A percentile compares a stretch with the other conserved stretches of the same genome.
Evolutionary conservation across 2,888 invertebrate genomes (phyloP).

Genomic region (Metallyticus violacea): DNA sequence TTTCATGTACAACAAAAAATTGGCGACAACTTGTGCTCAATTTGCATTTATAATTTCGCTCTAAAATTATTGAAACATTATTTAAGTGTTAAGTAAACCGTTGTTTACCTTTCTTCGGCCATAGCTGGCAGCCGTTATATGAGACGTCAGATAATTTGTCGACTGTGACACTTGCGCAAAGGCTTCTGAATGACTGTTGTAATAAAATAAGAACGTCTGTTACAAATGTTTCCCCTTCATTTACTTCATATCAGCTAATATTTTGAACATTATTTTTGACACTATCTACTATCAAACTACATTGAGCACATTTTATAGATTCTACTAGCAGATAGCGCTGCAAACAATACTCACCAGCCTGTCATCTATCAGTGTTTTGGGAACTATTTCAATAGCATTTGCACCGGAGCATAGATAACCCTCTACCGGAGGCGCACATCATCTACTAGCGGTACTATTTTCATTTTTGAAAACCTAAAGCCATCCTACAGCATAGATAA

Average conservation of each 20-base stretch:
- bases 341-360: not conserved
- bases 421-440: too few species aligned
- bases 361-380: not conserved
- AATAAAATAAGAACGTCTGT: not conserved
- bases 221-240: not conserved
- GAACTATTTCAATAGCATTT: too few species aligned
- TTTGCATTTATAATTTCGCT: too few species aligned
- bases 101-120: not conserved
- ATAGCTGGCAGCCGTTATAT: not conserved
- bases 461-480: too few species aligned
- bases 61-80: too few species aligned
- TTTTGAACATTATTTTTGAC: not conserved
- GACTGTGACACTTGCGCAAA: not conserved
- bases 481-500: too few species aligned
- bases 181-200: not conserved
- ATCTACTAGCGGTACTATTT: too few species aligned
- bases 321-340: not conserved
- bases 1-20: too few species aligned
- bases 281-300: not conserved
- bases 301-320: not conserved
- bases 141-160: not conserved
- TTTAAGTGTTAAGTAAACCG: not conserved
- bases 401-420: too few species aligned
- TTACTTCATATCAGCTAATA: not conserved
- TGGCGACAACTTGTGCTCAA: too few species aligned